phyloP scores from a whole-genome alignment of 2,113 vertebrate species.

The Merops nubicus region DNA sequence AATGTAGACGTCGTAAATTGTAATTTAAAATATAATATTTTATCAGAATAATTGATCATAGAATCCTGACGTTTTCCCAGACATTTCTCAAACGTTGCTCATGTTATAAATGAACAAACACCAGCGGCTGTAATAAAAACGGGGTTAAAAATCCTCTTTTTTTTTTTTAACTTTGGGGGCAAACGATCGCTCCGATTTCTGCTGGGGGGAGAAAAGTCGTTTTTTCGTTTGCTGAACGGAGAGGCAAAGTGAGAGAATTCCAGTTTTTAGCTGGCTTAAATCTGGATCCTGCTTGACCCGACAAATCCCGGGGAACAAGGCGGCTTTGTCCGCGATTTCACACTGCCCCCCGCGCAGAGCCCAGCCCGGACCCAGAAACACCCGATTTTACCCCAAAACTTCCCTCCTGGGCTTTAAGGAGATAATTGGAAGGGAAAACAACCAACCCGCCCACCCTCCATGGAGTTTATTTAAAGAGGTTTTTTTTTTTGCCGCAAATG shows the following conservation, averaged over 20 bases:
- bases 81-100: not conserved
- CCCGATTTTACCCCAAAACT: too few relatives aligned
- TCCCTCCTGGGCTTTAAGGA: too few relatives aligned
- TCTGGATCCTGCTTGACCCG: constrained; percentile 38
- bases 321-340: constrained; percentile 9
- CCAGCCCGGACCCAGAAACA: not conserved
- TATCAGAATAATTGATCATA: not conserved
- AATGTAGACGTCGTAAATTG: not conserved
- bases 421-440: too few relatives aligned
- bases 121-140: not conserved
- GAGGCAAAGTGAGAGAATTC: not conserved
- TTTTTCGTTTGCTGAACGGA: not conserved
- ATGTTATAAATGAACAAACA: not conserved
- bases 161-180: not conserved
- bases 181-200: not conserved
- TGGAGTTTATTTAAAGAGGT: too few relatives aligned
- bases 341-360: too few relatives aligned
- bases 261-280: constrained; percentile 4
- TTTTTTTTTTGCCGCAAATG: not conserved
- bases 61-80: not conserved
- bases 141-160: not conserved
- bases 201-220: not conserved
- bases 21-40: not conserved
- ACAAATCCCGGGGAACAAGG: constrained; percentile 39
- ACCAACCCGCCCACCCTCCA: too few relatives aligned